Percentiles rank a stretch among this genome's conserved stretches.
Evolutionary conservation across 2,888 invertebrate species (phyloP).

Genomic region (Seira ritae): DNA sequence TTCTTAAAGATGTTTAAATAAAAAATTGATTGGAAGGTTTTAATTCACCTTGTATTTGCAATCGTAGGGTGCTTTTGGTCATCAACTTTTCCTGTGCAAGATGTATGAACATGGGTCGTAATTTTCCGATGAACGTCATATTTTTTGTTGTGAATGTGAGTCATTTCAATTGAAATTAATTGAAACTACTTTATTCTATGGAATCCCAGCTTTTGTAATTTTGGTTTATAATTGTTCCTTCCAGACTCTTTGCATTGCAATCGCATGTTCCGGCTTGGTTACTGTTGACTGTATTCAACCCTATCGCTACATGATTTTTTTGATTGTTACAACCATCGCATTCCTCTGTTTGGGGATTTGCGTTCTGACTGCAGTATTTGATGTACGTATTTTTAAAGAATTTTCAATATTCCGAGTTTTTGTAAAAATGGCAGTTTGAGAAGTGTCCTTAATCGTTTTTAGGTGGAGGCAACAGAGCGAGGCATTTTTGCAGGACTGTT

Average conservation of each 20-base stretch:
- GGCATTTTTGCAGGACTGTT: conserved; percentile 64
- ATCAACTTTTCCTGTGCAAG: conserved; percentile 56
- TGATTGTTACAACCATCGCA: conserved; percentile 51
- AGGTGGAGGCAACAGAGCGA: conserved; percentile 60
- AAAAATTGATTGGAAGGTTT: not conserved
- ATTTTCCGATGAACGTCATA: conserved; percentile 43
- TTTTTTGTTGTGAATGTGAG: conserved; percentile 48
- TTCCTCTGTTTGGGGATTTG: conserved; percentile 64
- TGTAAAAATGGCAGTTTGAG: not conserved
- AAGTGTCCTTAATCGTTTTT: not conserved
- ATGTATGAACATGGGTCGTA: conserved; percentile 58
- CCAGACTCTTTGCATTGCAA: conserved; percentile 55
- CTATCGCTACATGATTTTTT: conserved; percentile 61
- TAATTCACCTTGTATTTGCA: not conserved
- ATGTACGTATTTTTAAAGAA: conserved; percentile 40
- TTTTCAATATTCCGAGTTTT: not conserved
- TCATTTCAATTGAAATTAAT: not conserved
- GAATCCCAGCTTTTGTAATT: too few relatives aligned
- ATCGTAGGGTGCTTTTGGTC: conserved; percentile 45
- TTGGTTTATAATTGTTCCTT: conserved; percentile 3
- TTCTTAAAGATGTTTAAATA: not conserved
- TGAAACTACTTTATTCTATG: too few relatives aligned
- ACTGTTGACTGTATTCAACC: conserved; percentile 52
- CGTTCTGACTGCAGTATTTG: conserved; percentile 62
- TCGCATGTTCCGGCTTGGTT: conserved; percentile 53